Base-by-base conservation (phyloP, 2,888 invertebrate genomes). In the Hyles lineata region DNA sequence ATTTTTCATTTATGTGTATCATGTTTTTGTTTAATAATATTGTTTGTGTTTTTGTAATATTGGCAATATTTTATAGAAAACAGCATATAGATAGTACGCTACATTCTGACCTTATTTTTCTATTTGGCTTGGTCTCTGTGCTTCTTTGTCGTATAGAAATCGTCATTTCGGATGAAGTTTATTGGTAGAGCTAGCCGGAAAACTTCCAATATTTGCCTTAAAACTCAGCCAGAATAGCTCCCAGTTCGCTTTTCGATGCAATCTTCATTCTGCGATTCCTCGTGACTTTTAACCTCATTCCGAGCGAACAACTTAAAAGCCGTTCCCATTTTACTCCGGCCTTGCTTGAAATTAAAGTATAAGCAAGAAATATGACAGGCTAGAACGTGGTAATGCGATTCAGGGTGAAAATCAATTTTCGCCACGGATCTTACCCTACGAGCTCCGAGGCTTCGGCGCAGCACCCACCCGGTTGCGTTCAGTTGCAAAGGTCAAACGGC, bases 401-500 rank as follows among this genome's bases (percentile, higher is more conserved):
- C 15, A 17, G 15, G 23, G 23, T 23, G 1, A 67, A 63, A 67
- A 67, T 63, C 43, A 67, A 43, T 67, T 67, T 50, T 23, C 50
- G n/a, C 17, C 23, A 17, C 23, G 23, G 17, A 15, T 67, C 50
- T 7, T 11, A 2, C 23, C 7, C 43, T 67, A 50, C 23, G 23
- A 43, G 43, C 43, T 67, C 19, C 43, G 21, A 63, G 67, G 43
- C 50, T 50, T 62, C n/a, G 15, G 67, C 50, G 23, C 43, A 43
- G n/a, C 55, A 23, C 61, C 50, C 55, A 23, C 61, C 50, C 43
- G 43, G 6, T 23, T 17, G 43, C 63, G 21, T 67, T 63, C n/a
- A 67, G 43, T 50, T 43, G 43, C 50, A 67, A 67, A 67, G 67
- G 67, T 67, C 67, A 50, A 50, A 67, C 43, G 21, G 23, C 50